Conservation (phyloP, 2,113 vertebrate genomes). For the Chitala chitala region DNA sequence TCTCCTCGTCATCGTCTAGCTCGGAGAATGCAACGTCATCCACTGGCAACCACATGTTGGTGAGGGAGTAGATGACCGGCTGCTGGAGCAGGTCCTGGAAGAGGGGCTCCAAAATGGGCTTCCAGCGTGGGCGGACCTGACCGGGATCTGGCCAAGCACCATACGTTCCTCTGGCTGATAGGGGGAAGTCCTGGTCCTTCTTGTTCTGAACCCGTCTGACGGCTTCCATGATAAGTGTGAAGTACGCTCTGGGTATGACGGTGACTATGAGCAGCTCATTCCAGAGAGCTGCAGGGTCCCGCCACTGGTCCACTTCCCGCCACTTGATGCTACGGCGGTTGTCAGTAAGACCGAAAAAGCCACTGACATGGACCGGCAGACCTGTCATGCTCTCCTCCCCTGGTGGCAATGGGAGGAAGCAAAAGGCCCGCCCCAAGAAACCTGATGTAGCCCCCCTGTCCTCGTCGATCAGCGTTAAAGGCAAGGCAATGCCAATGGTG, state of each 20-base stretch:
- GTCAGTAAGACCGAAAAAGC: slow-evolving; percentile 96
- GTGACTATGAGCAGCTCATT: slow-evolving; percentile 85
- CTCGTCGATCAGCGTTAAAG: slow-evolving; percentile 60
- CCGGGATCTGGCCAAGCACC: slow-evolving; percentile 80
- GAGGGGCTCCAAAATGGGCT: slow-evolving; percentile 78
- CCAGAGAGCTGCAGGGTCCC: slow-evolving; percentile 92
- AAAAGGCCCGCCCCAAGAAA: slow-evolving; percentile 90
- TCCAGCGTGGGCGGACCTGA: slow-evolving; percentile 77
- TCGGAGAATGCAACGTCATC: slow-evolving; percentile 84
- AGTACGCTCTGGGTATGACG: slow-evolving; percentile 83
- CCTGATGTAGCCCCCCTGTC: slow-evolving; percentile 68
- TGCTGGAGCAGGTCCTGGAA: slow-evolving; percentile 78
- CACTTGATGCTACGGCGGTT: slow-evolving; percentile 97
- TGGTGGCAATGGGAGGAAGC: slow-evolving; percentile 90
- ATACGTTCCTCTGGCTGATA: slow-evolving; percentile 74
- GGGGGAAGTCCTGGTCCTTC: slow-evolving; percentile 71
- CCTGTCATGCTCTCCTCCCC: slow-evolving; percentile 93
- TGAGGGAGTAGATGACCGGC: slow-evolving; percentile 75
- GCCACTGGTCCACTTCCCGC: slow-evolving; percentile 93
- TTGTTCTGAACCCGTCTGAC: slow-evolving; percentile 75
- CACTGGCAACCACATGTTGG: slow-evolving; percentile 73
- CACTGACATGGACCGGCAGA: slow-evolving; percentile 93
- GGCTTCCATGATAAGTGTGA: slow-evolving; percentile 77
- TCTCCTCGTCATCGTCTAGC: slow-evolving; percentile 67
- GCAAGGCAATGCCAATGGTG: slow-evolving; percentile 83